Evolutionary conservation across 2,113 vertebrate genomes (phyloP).

Genomic region (Grus americana): DNA sequence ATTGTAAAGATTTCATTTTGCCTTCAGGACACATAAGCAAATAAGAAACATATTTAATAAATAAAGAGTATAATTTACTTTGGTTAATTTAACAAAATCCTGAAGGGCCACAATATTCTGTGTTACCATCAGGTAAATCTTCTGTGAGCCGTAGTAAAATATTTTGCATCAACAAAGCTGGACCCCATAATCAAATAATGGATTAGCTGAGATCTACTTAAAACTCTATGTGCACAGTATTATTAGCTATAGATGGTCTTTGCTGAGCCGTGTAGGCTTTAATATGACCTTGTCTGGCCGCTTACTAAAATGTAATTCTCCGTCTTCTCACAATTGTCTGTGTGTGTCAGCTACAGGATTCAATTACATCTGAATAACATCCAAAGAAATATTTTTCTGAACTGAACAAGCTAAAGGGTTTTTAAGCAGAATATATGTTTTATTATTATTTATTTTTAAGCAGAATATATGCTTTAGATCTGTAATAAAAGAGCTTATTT

Average conservation of each 20-base stretch:
- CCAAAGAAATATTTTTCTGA: slow-evolving; percentile 23
- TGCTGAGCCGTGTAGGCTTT: neutral
- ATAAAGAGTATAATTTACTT: neutral
- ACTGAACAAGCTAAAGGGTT: neutral
- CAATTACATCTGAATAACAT: slow-evolving; percentile 1
- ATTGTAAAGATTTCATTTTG: neutral
- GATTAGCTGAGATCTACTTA: neutral
- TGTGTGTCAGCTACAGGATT: neutral
- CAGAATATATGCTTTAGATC: slow-evolving; percentile 34
- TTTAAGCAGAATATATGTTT: neutral
- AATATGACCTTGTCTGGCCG: neutral
- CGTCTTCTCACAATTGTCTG: neutral
- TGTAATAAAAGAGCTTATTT: slow-evolving; percentile 35
- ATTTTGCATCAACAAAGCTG: neutral
- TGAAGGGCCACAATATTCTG: neutral
- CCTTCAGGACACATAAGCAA: neutral
- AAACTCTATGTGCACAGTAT: neutral
- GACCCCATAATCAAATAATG: neutral
- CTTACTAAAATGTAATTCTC: neutral
- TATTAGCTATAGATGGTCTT: neutral
- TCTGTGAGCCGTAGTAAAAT: neutral
- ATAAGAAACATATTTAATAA: slow-evolving; percentile 4
- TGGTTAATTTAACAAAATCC: slow-evolving; percentile 2
- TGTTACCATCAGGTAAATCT: neutral
- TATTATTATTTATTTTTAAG: slow-evolving; percentile 14